phyloP scores from a whole-genome alignment of 2,113 vertebrate genomes.

The Gadus chalcogrammus region DNA sequence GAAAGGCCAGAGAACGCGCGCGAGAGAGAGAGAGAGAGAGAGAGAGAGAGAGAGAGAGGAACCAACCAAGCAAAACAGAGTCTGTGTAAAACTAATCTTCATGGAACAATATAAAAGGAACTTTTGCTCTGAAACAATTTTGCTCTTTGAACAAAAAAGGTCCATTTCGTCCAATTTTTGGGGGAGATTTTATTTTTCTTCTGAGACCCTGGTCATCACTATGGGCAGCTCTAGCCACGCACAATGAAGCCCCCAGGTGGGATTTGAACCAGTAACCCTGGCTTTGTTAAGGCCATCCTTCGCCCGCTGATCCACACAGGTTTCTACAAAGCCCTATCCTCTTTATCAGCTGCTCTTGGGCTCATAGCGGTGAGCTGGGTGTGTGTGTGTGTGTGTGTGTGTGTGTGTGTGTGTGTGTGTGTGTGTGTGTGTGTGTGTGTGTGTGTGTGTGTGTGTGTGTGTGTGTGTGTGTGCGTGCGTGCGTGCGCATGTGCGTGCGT shows the following conservation, averaged over 20 bases:
- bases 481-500: constrained; percentile 4
- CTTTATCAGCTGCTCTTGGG: constrained; percentile 6
- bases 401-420: constrained; percentile 22
- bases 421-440: constrained; percentile 9
- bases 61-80: not conserved
- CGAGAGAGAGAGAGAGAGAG: not conserved
- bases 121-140: no score
- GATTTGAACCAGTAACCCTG: not conserved
- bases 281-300: not conserved
- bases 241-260: not conserved
- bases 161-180: not conserved
- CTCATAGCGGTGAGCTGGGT: constrained; percentile 27
- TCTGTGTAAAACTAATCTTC: not conserved
- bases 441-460: constrained; percentile 17
- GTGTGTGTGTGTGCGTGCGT: constrained; percentile 24
- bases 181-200: no score
- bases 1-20: not conserved
- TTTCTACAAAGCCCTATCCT: constrained; percentile 11
- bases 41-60: not conserved
- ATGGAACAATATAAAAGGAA: not conserved
- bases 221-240: no score
- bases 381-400: constrained; percentile 11
- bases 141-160: not conserved
- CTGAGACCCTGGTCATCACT: no score
- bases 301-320: not conserved